A percentile compares a stretch with the other conserved stretches of the same genome.
Evolutionary conservation across 2,113 vertebrate genomes (phyloP).

Genomic region (Pluvianellus socialis): DNA sequence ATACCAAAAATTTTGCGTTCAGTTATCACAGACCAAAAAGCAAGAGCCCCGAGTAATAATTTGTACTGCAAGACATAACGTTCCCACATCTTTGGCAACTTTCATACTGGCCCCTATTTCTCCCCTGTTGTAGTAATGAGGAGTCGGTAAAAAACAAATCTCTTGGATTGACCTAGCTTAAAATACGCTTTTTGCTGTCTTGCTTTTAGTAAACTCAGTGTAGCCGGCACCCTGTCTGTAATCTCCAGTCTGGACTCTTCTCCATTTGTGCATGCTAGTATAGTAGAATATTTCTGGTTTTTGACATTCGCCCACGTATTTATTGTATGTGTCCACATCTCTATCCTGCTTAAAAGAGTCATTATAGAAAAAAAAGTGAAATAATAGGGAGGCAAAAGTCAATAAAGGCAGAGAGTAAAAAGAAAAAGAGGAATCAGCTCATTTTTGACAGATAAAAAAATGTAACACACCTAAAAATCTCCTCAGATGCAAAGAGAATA

Average conservation of each 20-base stretch:
- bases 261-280: not conserved
- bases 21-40: not conserved
- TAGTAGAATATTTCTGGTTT: not conserved
- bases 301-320: not conserved
- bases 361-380: not conserved
- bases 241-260: not conserved
- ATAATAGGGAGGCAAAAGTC: not conserved
- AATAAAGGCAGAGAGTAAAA: not conserved
- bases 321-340: not conserved
- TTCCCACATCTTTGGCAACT: not conserved
- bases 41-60: not conserved
- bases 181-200: not conserved
- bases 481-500: not conserved
- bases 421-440: not conserved
- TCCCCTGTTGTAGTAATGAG: not conserved
- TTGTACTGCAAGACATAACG: not conserved
- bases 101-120: not conserved
- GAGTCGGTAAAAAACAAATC: not conserved
- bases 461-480: not conserved
- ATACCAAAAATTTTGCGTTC: not conserved
- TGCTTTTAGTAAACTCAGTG: not conserved
- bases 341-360: not conserved
- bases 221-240: not conserved
- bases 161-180: not conserved
- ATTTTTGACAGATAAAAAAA: not conserved